These are phyloP conservation scores for Apogon hyalosoma DNA, from an alignment of 2,797 vertebrate species.

Conservation along the genomic window DNA sequence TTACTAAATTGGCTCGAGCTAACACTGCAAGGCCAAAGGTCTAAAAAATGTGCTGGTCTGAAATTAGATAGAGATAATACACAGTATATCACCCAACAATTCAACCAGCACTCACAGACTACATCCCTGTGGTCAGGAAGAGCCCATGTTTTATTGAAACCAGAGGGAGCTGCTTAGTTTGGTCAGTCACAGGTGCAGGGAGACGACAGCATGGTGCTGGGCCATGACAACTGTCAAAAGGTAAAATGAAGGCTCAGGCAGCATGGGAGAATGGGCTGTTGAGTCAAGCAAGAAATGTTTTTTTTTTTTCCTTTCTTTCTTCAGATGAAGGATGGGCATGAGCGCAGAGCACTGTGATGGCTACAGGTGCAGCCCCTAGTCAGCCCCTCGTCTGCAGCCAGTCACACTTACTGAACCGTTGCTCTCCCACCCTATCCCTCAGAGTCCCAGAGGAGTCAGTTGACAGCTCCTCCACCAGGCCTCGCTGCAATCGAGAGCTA, in stretches of 20 bases:
- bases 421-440: slow-evolving; percentile 67
- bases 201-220: slow-evolving; percentile 52
- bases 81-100: slow-evolving; percentile 29
- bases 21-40: slow-evolving; percentile 32
- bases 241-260: slow-evolving; percentile 61
- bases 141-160: slow-evolving; percentile 64
- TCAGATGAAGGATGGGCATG: slow-evolving; percentile 54
- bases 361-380: slow-evolving; percentile 51
- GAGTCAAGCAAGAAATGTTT: slow-evolving; percentile 60
- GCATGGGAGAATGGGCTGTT: slow-evolving; percentile 52
- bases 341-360: slow-evolving; percentile 42
- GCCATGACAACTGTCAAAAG: slow-evolving; percentile 75
- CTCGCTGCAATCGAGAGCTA: slow-evolving; percentile 33
- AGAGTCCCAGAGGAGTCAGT: slow-evolving; percentile 50
- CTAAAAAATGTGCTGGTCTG: neutral
- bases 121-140: slow-evolving; percentile 25
- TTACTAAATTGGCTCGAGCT: slow-evolving; percentile 43
- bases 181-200: slow-evolving; percentile 71
- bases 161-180: slow-evolving; percentile 62
- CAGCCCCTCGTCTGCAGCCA: slow-evolving; percentile 60
- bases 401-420: slow-evolving; percentile 73
- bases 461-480: slow-evolving; percentile 65
- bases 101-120: slow-evolving; percentile 23
- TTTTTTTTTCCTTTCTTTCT: slow-evolving; percentile 36
- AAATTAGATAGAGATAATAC: slow-evolving; percentile 39